Evolutionary conservation across 2,113 vertebrate genomes (phyloP).

Genomic region (Thunnus thynnus): DNA sequence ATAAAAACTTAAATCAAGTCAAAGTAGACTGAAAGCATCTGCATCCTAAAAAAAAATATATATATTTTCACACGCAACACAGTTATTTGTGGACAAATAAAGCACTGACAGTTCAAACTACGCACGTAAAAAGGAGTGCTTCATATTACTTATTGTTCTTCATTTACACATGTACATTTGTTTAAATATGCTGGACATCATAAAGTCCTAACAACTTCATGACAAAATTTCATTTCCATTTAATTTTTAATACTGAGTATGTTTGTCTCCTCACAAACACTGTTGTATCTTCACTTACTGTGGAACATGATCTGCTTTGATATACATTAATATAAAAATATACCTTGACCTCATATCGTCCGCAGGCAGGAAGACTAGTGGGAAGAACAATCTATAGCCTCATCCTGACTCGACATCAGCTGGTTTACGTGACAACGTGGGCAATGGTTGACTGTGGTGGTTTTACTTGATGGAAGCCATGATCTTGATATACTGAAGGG

Average conservation of each 20-base stretch:
- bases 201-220: conserved; percentile 2
- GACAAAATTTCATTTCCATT: neutral
- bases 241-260: neutral
- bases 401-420: conserved; percentile 5
- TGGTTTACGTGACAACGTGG: neutral
- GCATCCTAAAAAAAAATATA: neutral
- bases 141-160: neutral
- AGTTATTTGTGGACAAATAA: neutral
- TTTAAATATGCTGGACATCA: conserved; percentile 8
- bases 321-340: conserved; percentile 49
- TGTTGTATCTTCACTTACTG: neutral
- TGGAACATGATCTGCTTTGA: neutral
- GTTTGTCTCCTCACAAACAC: neutral
- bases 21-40: neutral
- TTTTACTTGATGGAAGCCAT: conserved; percentile 79
- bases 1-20: conserved; percentile 8
- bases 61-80: neutral
- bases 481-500: conserved; percentile 90
- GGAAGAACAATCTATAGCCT: conserved; percentile 3
- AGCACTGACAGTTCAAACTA: neutral
- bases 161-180: neutral
- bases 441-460: neutral
- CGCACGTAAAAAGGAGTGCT: neutral
- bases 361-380: conserved; percentile 15
- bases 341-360: conserved; percentile 10